Evolutionary conservation across 1,140 invertebrate species (phyloP), one percentile per base, ranked within the genome.

Genomic region (Pygmarrhopalites habei): DNA sequence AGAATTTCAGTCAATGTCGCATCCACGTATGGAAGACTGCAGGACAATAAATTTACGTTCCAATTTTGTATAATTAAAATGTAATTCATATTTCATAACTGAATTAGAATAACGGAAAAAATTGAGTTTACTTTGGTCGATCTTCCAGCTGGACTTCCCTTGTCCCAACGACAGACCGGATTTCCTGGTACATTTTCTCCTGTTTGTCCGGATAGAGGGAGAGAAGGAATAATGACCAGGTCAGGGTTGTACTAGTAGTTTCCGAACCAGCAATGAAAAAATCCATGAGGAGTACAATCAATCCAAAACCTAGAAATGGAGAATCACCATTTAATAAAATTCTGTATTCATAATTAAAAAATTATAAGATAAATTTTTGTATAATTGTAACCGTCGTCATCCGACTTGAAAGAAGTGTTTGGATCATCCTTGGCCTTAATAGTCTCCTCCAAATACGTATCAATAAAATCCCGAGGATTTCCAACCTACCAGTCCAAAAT

Each of bases 21-120:
- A 75, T 87, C 87, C 51, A 85, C 80, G 71, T 90, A 90, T 1
- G 87, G 85, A 81, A 90, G 82, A 44, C 86, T 87, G 69, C 44
- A 81, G 80, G 32, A 67, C 67, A 56, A 58, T 15, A 41, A 53
- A 49, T 15, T 23, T 51, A 12, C 7, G 23, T 49, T 19, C 7
- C 7, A 15, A 49, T 7, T 15, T 12, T 15, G 12, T 19, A 49
- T 49, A 10, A 19, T 14, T 49, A 49, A 12, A 49, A 21, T 19
- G 7, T 49, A 49, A 49, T 10, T 15, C 7, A 49, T 15, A 12
- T 12, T 15, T 49, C 19, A 39, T 39, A 10, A 39, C 35, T 39
- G 35, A 39, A 39, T 7, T 7, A 39, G 17, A 39, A 17, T 39
- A 10, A 10, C 10, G 17, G 35, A 39, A 7, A 39, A 39, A 17